phyloP scores from a whole-genome alignment of 2,888 invertebrate species.

The Patella caerulea region DNA sequence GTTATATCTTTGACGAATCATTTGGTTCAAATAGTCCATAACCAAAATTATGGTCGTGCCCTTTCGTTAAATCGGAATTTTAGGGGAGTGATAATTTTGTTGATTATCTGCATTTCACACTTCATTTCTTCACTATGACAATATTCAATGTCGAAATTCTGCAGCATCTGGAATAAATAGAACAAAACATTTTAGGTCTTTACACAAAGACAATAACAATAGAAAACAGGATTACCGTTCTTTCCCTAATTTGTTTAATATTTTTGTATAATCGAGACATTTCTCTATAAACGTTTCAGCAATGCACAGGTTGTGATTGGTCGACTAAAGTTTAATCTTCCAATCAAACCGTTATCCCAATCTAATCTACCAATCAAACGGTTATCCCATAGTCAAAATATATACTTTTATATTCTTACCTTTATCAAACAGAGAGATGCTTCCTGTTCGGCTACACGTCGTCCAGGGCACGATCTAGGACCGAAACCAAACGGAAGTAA shows the following conservation, averaged over 20 bases:
- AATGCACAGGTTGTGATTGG: not conserved
- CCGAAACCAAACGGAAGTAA: conserved; percentile 61
- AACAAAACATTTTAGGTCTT: not conserved
- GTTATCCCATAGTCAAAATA: no score
- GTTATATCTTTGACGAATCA: no score
- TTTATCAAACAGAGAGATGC: conserved; percentile 75
- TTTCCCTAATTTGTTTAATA: not conserved
- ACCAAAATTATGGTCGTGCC: conserved; percentile 8
- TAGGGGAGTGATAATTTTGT: conserved; percentile 28
- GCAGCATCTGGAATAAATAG: conserved; percentile 37
- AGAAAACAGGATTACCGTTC: no score
- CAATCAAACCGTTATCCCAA: no score
- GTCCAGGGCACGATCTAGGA: conserved; percentile 66
- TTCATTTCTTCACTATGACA: conserved; percentile 21
- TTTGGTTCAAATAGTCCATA: no score
- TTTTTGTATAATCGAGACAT: not conserved
- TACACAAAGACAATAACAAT: not conserved
- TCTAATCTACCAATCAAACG: not conserved
- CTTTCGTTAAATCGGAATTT: conserved; percentile 28
- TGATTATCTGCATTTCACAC: conserved; percentile 26
- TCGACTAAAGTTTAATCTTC: no score
- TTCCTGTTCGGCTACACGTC: conserved; percentile 74
- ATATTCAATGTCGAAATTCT: conserved; percentile 41
- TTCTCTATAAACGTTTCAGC: not conserved
- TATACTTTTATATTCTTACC: conserved; percentile 40